Conservation (phyloP, 2,113 vertebrate species). For the Eubucco bourcierii region DNA sequence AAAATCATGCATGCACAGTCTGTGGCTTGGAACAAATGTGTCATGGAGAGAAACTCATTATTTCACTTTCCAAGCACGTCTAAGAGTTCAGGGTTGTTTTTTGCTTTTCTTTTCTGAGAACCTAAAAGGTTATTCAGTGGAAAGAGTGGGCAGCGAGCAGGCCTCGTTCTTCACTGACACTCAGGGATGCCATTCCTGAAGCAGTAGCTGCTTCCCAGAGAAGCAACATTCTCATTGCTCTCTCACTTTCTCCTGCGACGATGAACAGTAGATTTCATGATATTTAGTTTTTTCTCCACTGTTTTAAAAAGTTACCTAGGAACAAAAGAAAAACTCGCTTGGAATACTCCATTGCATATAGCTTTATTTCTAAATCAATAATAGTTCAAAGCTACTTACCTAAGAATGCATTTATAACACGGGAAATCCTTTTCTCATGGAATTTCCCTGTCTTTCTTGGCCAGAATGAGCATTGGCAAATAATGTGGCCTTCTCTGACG, state of each 20-base stretch:
- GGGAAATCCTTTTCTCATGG: not conserved
- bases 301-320: not conserved
- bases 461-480: not conserved
- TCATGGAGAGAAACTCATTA: not conserved
- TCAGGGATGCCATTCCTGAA: not conserved
- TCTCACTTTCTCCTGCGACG: not conserved
- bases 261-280: not conserved
- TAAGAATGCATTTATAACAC: not conserved
- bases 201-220: not conserved
- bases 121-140: not conserved
- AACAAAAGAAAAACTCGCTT: not conserved
- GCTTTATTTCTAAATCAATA: not conserved
- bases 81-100: not conserved
- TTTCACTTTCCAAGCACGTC: conserved; percentile 11
- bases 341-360: not conserved
- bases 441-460: conserved; percentile 16
- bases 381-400: not conserved
- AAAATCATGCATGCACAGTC: not conserved
- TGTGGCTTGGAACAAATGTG: conserved; percentile 16
- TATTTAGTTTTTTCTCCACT: not conserved
- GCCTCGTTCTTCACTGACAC: not conserved
- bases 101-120: not conserved
- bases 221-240: not conserved
- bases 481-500: not conserved
- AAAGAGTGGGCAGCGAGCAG: not conserved